Evolutionary conservation across 2,113 vertebrate species (phyloP), one percentile per base, ranked within the genome.

Genomic region (Choloepus hoffmanni): DNA sequence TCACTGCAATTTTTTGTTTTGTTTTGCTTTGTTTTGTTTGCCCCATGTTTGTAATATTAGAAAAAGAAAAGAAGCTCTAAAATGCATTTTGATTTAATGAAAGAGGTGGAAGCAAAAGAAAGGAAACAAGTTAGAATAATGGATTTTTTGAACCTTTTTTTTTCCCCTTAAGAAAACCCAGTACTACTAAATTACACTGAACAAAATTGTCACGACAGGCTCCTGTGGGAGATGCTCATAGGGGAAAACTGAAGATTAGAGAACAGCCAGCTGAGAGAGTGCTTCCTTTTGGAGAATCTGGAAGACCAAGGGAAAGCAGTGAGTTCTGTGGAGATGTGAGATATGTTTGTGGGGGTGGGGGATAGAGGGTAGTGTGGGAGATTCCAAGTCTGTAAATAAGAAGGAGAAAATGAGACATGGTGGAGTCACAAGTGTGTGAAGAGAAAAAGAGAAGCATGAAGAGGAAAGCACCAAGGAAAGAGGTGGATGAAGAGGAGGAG

Each of bases 81-180:
- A 97, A 92, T 89, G 16, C 50, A 85, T 90, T 96, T 87, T 89
- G 60, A 96, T 92, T 94, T 95, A 89, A 92, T 95, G 72, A 95
- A 95, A 95, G 45, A 50, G 62, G 88, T 92, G 19, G 36, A 77
- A 67, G 83, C 81, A 95, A 92, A 88, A 87, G 78, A 85, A 92
- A 95, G 28, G 60, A 92, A 97, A 76, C 40, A 91, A 83, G 58
- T 26, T 67, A 94, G 58, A 93, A 78, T 97, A 93, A 93, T 94
- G 89, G 45, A 85, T 48, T 91, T 92, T 95, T 83, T 36, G 5
- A 68, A 40, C 1, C 14, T 19, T 58, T 48, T 74, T 79, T 58
- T 48, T 62, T 53, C 7, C 5, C 1, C 1, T 30, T 68, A 89
- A 89, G 73, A 95, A 96, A 96, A 92, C 90, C 6, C 60, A 97